Evolutionary conservation across 1,140 invertebrate genomes (phyloP).

Genomic region (Magallana gigas): DNA sequence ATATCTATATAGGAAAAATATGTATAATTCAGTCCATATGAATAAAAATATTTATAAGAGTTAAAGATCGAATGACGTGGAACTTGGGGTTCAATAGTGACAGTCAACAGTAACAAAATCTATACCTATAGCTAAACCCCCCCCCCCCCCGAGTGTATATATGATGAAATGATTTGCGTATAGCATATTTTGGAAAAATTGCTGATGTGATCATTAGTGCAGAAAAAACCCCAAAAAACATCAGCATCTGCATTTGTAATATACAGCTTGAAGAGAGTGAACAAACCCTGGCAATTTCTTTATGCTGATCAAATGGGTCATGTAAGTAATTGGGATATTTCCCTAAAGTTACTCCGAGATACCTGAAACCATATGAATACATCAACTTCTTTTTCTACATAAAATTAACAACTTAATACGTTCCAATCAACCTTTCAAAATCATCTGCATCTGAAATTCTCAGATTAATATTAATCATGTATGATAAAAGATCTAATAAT

Average conservation of each 20-base stretch:
- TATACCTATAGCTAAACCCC: too few species aligned
- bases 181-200: background rate
- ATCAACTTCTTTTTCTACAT: background rate
- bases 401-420: background rate
- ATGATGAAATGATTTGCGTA: background rate
- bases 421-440: too few species aligned
- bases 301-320: constrained; percentile 71
- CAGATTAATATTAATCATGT: too few species aligned
- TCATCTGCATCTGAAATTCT: too few species aligned
- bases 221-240: background rate
- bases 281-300: constrained; percentile 70
- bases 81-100: too few species aligned
- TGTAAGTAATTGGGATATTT: constrained; percentile 73
- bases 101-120: too few species aligned
- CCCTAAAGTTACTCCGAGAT: constrained; percentile 74
- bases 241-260: background rate
- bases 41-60: too few species aligned
- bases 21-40: too few species aligned
- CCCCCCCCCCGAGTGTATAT: too few species aligned
- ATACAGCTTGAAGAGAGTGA: background rate
- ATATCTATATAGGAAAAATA: constrained; percentile 69
- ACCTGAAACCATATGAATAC: constrained; percentile 56
- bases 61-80: too few species aligned
- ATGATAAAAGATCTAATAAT: too few species aligned
- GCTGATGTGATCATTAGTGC: constrained; percentile 4